Evolutionary conservation across 2,888 invertebrate species (phyloP).

Genomic region (Drosophila borborema): DNA sequence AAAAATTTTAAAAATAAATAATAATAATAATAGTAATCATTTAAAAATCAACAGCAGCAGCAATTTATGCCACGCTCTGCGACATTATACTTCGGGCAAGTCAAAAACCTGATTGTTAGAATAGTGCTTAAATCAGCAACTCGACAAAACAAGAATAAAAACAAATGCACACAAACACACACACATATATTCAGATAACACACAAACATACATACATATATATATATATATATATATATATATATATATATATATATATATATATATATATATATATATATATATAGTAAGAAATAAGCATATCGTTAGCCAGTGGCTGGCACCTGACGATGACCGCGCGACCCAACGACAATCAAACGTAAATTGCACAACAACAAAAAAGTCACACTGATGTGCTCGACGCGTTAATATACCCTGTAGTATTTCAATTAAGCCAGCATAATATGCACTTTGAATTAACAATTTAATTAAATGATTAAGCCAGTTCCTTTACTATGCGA

Average conservation of each 20-base stretch:
- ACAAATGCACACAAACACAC: constrained; percentile 24
- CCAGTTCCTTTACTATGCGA: neutral
- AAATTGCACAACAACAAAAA: constrained; percentile 60
- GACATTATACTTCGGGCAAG: constrained; percentile 34
- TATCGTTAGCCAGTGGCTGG: constrained; percentile 43
- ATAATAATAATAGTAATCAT: constrained; percentile 4
- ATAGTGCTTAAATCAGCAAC: constrained; percentile 53
- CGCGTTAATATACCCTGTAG: constrained; percentile 1
- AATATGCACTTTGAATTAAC: neutral
- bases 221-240: too few relatives aligned
- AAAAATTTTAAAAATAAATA: constrained; percentile 5
- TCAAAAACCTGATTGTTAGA: constrained; percentile 68
- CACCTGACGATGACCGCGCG: constrained; percentile 58
- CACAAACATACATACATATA: neutral
- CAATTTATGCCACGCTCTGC: constrained; percentile 57
- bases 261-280: neutral
- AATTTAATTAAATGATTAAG: neutral
- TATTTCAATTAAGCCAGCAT: neutral
- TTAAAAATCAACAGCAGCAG: constrained; percentile 19
- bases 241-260: neutral
- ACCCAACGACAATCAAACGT: constrained; percentile 52
- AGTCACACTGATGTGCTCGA: neutral
- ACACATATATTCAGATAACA: neutral
- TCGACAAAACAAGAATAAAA: constrained; percentile 23
- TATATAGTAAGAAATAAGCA: constrained; percentile 43